phyloP scores from a whole-genome alignment of 1,140 invertebrate genomes.

The Fragariocoptes setiger region DNA sequence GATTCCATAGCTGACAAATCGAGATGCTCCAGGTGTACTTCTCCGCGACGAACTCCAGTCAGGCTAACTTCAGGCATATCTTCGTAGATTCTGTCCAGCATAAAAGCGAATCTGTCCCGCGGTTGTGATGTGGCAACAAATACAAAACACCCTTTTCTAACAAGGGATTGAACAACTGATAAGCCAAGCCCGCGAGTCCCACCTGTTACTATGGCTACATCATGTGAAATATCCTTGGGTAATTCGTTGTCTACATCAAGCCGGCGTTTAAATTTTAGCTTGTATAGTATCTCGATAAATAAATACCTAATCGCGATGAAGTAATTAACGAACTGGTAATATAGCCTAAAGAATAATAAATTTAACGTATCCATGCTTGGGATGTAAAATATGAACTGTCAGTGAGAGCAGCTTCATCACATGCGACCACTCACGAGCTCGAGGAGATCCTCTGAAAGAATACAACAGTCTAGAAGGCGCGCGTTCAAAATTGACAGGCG shows the following conservation, averaged over 20 bases:
- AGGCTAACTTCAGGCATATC: neutral
- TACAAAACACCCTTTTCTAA: slow-evolving; percentile 45
- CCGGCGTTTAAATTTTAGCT: neutral
- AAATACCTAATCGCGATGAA: neutral
- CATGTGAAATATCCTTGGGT: neutral
- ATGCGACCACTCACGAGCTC: no score
- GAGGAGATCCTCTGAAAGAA: no score
- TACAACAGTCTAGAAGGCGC: no score
- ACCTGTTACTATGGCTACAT: slow-evolving; percentile 25
- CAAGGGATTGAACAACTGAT: slow-evolving; percentile 38
- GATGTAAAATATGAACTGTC: no score
- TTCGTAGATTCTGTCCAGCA: neutral
- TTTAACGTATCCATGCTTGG: no score
- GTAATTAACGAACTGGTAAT: neutral
- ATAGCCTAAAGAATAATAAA: neutral
- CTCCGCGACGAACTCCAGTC: neutral
- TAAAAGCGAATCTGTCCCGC: slow-evolving; percentile 11
- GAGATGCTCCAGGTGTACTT: slow-evolving; percentile 20
- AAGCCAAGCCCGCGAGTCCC: slow-evolving; percentile 52
- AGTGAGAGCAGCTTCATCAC: no score
- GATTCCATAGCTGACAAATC: slow-evolving; percentile 30
- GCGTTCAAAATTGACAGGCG: no score
- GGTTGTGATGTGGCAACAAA: slow-evolving; percentile 31
- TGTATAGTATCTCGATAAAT: neutral
- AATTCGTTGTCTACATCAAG: neutral